Percentiles rank a stretch among this genome's conserved stretches.
phyloP scores from a whole-genome alignment of 2,113 vertebrate species.

The Andinoacara biseriatus region DNA sequence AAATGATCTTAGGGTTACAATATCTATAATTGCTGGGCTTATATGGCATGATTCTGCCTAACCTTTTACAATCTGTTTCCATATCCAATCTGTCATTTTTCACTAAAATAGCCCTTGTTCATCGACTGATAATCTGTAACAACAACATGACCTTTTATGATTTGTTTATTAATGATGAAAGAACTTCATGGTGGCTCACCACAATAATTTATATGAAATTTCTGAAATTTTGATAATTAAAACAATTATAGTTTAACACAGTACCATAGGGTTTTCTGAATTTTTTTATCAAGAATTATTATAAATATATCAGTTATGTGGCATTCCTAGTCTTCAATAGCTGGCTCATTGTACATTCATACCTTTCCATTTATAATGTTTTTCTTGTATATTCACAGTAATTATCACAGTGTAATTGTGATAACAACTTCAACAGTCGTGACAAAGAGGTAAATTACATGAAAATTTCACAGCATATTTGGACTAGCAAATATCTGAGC shows the following conservation, averaged over 20 bases:
- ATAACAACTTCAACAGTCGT: neutral
- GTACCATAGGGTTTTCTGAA: neutral
- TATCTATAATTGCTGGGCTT: neutral
- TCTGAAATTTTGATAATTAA: neutral
- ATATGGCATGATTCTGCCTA: neutral
- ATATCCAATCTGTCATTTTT: neutral
- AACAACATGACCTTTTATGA: neutral
- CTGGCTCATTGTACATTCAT: neutral
- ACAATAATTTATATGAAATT: neutral
- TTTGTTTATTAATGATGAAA: rapidly evolving
- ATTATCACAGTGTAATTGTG: neutral
- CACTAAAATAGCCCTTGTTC: neutral
- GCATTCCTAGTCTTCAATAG: too few relatives aligned
- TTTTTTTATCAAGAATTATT: neutral
- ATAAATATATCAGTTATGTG: neutral
- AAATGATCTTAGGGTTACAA: neutral
- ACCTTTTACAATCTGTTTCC: neutral
- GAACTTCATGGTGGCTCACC: neutral
- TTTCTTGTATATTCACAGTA: neutral
- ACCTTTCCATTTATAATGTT: neutral
- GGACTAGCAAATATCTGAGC: neutral
- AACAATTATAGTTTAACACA: neutral
- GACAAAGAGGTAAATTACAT: neutral
- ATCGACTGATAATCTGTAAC: neutral
- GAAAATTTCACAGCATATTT: neutral